These are phyloP conservation scores for Chelonus formosanus DNA, from an alignment of 2,888 invertebrate genomes.

Conservation along the genomic window DNA sequence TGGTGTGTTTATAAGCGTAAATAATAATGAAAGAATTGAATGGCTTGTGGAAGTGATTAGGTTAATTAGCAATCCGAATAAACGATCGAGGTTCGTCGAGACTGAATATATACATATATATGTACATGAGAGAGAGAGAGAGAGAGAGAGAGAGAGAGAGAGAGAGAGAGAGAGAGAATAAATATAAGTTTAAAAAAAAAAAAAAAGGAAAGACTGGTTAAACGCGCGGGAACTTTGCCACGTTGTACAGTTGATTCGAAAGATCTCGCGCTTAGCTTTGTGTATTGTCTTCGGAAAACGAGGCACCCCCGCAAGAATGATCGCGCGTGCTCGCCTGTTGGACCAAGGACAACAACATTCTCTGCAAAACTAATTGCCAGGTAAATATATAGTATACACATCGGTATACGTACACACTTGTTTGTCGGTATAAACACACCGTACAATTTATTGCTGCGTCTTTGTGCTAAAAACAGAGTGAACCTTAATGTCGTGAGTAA, in stretches of 20 bases:
- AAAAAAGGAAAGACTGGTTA: constrained; percentile 14
- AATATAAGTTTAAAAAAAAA: not conserved
- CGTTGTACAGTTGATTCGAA: constrained; percentile 15
- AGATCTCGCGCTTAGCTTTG: constrained; percentile 22
- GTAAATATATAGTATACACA: constrained; percentile 56
- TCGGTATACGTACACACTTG: constrained; percentile 39
- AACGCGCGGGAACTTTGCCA: constrained; percentile 23
- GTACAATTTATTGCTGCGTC: constrained; percentile 16
- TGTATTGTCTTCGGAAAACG: constrained; percentile 40
- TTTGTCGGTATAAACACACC: constrained; percentile 40
- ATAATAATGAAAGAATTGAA: constrained; percentile 6
- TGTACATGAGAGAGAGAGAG: no score
- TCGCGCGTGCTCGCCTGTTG: constrained; percentile 51
- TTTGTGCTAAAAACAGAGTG: constrained; percentile 15
- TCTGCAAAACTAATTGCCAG: constrained; percentile 63
- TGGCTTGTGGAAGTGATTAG: constrained; percentile 11
- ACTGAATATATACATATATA: not conserved
- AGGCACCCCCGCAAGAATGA: constrained; percentile 45
- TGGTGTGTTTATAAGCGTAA: not conserved
- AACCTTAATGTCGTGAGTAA: constrained; percentile 12
- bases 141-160: not conserved
- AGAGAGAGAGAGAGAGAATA: not conserved
- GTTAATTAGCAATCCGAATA: constrained; percentile 21
- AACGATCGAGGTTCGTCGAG: not conserved
- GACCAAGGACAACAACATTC: constrained; percentile 64